A percentile compares a stretch with the other conserved stretches of the same genome.
These are phyloP conservation scores for Paratrypauchen microcephalus DNA, from an alignment of 2,797 vertebrate species.

Conservation along the genomic window DNA sequence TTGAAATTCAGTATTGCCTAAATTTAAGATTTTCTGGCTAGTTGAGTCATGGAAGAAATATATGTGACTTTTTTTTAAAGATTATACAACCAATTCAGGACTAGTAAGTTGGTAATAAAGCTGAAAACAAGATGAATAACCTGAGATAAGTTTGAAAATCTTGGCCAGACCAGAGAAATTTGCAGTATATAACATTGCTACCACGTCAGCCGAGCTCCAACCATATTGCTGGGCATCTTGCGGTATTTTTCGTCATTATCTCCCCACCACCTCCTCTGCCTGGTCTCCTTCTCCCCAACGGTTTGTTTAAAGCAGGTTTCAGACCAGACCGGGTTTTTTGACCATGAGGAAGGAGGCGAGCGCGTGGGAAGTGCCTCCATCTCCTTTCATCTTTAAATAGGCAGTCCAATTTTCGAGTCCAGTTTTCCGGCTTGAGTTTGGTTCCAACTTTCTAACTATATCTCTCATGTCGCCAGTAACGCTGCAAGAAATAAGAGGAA, in stretches of 20 bases:
- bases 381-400: conserved; percentile 44
- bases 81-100: too few species aligned
- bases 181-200: too few species aligned
- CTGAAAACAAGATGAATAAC: too few species aligned
- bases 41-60: too few species aligned
- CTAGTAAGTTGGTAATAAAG: too few species aligned
- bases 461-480: conserved; percentile 11
- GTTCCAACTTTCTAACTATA: conserved; percentile 20
- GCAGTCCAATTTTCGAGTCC: conserved; percentile 31
- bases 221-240: neutral
- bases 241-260: conserved; percentile 30
- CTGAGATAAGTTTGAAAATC: too few species aligned
- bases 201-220: neutral
- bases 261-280: conserved; percentile 14
- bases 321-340: conserved; percentile 33
- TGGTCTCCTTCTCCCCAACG: conserved; percentile 9
- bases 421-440: conserved; percentile 22
- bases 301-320: conserved; percentile 36
- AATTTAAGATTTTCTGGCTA: too few species aligned
- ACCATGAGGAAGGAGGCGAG: conserved; percentile 13
- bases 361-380: conserved; percentile 6
- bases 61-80: too few species aligned
- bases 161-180: too few species aligned
- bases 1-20: too few species aligned
- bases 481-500: neutral